These are phyloP conservation scores for Acipenser transmontanus DNA, from an alignment of 2,797 vertebrate species.

Conservation along the genomic window DNA sequence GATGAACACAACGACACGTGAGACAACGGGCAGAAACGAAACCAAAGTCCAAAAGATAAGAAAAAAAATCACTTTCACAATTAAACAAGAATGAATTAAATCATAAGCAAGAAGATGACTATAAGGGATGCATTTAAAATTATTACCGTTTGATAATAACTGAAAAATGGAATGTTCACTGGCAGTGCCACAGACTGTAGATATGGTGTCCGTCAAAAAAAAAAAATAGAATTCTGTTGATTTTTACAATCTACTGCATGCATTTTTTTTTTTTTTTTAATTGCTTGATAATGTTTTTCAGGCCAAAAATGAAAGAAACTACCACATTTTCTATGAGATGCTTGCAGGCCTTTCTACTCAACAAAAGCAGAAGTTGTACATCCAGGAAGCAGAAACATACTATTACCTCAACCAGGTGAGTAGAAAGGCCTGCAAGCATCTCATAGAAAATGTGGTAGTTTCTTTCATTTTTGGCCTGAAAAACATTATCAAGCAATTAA, in stretches of 20 bases:
- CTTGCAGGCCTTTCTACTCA: slow-evolving; percentile 83
- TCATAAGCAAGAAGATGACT: too few species aligned
- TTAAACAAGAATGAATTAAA: too few species aligned
- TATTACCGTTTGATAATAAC: too few species aligned
- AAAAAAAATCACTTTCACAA: too few species aligned
- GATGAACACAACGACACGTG: too few species aligned
- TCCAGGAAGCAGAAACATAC: slow-evolving; percentile 93
- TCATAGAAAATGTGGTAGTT: slow-evolving; percentile 98
- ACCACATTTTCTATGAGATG: slow-evolving; percentile 98
- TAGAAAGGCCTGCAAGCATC: slow-evolving; percentile 87
- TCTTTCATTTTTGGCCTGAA: slow-evolving; percentile 89
- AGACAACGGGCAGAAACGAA: too few species aligned
- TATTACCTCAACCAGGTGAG: slow-evolving; percentile 95
- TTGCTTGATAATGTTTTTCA: slow-evolving; percentile 33
- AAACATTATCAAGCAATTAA: slow-evolving; percentile 14
- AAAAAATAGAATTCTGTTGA: not conserved
- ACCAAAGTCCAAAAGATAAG: too few species aligned
- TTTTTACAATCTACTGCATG: not conserved
- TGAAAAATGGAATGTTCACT: too few species aligned
- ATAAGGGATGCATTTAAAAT: too few species aligned
- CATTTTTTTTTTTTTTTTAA: slow-evolving; percentile 3
- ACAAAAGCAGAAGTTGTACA: slow-evolving; percentile 79
- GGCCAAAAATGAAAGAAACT: slow-evolving; percentile 96
- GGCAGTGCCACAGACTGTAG: too few species aligned
- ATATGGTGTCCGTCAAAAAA: too few species aligned